Base-by-base conservation (phyloP, 1,140 invertebrate species). In the Drosophila kikkawai region DNA sequence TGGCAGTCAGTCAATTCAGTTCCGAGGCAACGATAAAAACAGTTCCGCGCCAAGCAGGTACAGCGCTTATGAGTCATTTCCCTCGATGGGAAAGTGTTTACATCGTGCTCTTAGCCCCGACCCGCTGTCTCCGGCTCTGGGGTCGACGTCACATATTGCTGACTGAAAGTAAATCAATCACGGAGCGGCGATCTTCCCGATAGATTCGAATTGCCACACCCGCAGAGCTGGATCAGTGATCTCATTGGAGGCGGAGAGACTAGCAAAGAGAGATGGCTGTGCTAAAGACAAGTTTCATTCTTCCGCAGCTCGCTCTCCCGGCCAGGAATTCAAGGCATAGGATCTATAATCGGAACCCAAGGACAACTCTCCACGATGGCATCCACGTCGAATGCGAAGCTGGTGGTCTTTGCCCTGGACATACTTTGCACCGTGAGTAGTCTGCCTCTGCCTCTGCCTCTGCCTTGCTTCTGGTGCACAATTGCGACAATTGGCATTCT, bases 351-450 rank as follows among this genome's bases (percentile, higher is more conserved):
- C 37, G 7, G 22, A 70, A 55, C 8, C 39, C 47, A 13, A 48
- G 47, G 47, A 47, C 17, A 3, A 73, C 9, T 26, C 17, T 11
- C 34, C 34, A 29, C 22, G 11, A 88, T 92, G 91, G 58, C 91
- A 6, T 82, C 86, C 34, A 92, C 91, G 29, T 83, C 86, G 44
- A 56, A 64, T n/a, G 53, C 85, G 8, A 92, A 92, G 56, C 66
- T 80, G n/a, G 63, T 91, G 26, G 75, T 81, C 11, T 88, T 80
- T 60, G 56, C 67, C 22, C 64, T 92, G 51, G 75, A 92, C 48
- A 50, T 92, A 56, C 11, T 92, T 1, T 88, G 91, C 55, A 57
- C 80, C 64, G 91, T 92, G 66, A 92, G 91, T 82, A 26, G n/a
- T 17, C 22, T 13, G 26, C 26, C 26, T 29, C 26, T 13, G 26